Evolutionary conservation across 2,113 vertebrate genomes (phyloP).

Genomic region (Miniopterus natalensis): DNA sequence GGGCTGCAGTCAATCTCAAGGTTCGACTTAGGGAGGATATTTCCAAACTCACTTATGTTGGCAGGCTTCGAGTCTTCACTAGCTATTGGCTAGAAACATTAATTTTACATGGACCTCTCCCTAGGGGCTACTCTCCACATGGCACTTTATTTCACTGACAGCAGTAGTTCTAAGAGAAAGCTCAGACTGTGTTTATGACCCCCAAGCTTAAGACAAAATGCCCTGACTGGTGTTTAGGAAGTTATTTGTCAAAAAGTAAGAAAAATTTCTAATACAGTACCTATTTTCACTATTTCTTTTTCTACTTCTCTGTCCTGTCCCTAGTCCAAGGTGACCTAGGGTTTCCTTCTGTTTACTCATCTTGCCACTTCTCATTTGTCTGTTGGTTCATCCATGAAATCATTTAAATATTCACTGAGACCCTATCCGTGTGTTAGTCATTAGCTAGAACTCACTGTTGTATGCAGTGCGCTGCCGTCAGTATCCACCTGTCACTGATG

Average conservation of each 20-base stretch:
- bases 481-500: constrained; percentile 57
- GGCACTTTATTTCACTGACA: neutral
- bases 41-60: neutral
- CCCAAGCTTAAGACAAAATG: neutral
- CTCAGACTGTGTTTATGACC: neutral
- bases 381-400: neutral
- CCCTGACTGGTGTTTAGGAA: neutral
- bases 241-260: neutral
- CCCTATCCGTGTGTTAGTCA: neutral
- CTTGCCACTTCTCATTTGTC: neutral
- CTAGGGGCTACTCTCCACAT: neutral
- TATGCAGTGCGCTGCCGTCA: constrained; percentile 69
- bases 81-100: neutral
- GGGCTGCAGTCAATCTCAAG: neutral
- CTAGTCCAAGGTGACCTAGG: neutral
- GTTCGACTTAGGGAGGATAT: neutral
- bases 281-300: neutral
- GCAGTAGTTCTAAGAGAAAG: neutral
- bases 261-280: neutral
- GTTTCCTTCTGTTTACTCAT: neutral
- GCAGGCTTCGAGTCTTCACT: neutral
- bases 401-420: neutral
- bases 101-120: neutral
- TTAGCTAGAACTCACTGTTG: neutral
- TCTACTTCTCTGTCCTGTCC: neutral